Evolutionary conservation across 2,113 vertebrate genomes (phyloP).

Genomic region (Salminus brasiliensis): DNA sequence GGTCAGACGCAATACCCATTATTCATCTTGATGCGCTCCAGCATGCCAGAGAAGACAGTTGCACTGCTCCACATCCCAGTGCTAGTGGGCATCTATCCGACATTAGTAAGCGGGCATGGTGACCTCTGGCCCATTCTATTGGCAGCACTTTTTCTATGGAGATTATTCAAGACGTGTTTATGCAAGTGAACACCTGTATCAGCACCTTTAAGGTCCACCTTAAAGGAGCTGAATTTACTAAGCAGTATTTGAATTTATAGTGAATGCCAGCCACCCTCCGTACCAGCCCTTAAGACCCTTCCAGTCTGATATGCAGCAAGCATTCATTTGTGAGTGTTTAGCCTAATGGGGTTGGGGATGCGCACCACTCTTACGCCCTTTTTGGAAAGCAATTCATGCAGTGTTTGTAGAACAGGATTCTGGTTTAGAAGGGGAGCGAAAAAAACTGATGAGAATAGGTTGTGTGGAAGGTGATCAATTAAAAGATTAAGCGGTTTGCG

Average conservation of each 20-base stretch:
- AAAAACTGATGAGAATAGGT: conserved; percentile 65
- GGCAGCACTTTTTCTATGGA: not conserved
- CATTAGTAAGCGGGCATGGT: not conserved
- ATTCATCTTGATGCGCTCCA: not conserved
- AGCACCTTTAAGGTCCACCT: not conserved
- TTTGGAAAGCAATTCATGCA: conserved; percentile 69
- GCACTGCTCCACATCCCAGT: not conserved
- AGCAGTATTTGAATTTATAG: not conserved
- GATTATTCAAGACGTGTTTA: too few relatives aligned
- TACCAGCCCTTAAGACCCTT: conserved; percentile 27
- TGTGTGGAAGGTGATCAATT: conserved; percentile 93
- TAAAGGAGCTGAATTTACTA: not conserved
- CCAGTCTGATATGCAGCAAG: conserved; percentile 34
- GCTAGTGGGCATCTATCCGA: not conserved
- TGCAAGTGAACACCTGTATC: not conserved
- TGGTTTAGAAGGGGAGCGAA: conserved; percentile 65
- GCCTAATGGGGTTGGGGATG: conserved; percentile 49
- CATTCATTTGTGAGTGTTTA: conserved; percentile 49
- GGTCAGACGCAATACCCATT: not conserved
- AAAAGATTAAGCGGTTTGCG: conserved; percentile 99
- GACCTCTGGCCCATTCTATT: not conserved
- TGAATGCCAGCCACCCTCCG: not conserved
- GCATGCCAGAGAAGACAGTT: not conserved
- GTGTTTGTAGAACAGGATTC: conserved; percentile 72
- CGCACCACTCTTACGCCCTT: conserved; percentile 51